A percentile compares a stretch with the other conserved stretches of the same genome.
Evolutionary conservation across 2,797 vertebrate genomes (phyloP).

Genomic region (Dromococcyx pavoninus): DNA sequence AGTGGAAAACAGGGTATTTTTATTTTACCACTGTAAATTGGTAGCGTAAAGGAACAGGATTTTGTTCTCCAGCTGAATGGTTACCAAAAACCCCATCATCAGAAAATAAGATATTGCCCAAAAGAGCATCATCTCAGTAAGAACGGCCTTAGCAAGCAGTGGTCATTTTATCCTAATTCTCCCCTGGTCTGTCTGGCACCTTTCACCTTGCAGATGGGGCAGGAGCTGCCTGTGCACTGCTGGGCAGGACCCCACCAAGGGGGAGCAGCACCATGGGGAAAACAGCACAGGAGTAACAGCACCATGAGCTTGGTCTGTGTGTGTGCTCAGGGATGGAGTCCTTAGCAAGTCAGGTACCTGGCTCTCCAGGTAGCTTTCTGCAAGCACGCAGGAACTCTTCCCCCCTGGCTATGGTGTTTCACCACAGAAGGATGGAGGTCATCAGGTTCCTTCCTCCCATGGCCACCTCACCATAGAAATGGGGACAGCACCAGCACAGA

Average conservation of each 20-base stretch:
- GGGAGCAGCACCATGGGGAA: too few relatives aligned
- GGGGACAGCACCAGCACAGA: background rate
- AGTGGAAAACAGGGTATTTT: background rate
- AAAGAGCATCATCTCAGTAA: background rate
- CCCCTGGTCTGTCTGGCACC: background rate
- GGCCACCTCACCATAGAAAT: fast-evolving
- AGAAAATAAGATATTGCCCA: background rate
- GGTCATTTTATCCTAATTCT: background rate
- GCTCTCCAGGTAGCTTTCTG: background rate
- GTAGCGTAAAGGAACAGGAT: background rate
- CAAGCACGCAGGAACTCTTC: background rate
- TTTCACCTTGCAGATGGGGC: background rate
- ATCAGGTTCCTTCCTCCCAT: background rate
- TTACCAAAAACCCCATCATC: background rate
- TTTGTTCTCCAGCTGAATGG: background rate
- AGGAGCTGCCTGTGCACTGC: background rate
- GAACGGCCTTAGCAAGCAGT: background rate
- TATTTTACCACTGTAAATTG: background rate
- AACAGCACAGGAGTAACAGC: too few relatives aligned
- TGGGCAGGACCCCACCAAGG: fast-evolving
- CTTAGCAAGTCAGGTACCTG: background rate
- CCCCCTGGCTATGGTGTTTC: background rate
- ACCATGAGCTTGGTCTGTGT: too few relatives aligned
- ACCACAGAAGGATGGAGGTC: background rate
- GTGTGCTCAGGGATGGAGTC: background rate